Base-by-base conservation (phyloP, 2,888 invertebrate species). In the Ophion slaviceki region DNA sequence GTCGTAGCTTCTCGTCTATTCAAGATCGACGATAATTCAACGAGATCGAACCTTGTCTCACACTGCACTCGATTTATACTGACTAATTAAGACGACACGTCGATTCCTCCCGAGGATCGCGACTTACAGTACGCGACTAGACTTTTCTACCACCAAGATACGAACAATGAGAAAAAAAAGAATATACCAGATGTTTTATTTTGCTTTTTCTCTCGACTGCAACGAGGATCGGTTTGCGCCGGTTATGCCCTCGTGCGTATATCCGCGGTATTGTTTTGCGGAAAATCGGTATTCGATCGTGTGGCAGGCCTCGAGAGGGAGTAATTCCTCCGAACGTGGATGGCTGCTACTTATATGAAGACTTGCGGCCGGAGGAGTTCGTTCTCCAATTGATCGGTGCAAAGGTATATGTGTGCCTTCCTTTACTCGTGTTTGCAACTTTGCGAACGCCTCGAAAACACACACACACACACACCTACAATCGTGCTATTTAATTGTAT, bases 321-420 rank as follows among this genome's bases (percentile, higher is more conserved):
- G 93, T 93, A 93, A 93, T 93, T 93, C 92, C 93, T 92, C 92
- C 91, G 92, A 93, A 93, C 93, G 92, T 91, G 92, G 92, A 93
- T 93, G 92, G 92, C 93, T 93, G 93, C 93, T 93, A 93, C 93
- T 93, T 93, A 93, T 93, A 76, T 77, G 77, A 93, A 93, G 93
- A 93, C 92, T 92, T 93, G 53, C 53, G 92, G 90, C 89, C 86
- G 53, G 53, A 82, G 88, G 88, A 86, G 81, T 86, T 81, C 78
- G 86, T 84, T 86, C 86, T 86, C 81, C 84, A 86, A 84, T 86
- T 84, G 86, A 86, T 81, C 78, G 85, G 86, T 70, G 80, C 53
- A 80, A 81, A 80, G 59, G 59, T 74, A 68, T 64, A 11, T 59
- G 40, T 28, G n/a, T 78, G 47, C 28, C 20, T 53, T 53, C 53